Percentiles rank a stretch among this genome's conserved stretches.
These are phyloP conservation scores for Lagodon rhomboides DNA, from an alignment of 2,797 vertebrate species.

Conservation along the genomic window DNA sequence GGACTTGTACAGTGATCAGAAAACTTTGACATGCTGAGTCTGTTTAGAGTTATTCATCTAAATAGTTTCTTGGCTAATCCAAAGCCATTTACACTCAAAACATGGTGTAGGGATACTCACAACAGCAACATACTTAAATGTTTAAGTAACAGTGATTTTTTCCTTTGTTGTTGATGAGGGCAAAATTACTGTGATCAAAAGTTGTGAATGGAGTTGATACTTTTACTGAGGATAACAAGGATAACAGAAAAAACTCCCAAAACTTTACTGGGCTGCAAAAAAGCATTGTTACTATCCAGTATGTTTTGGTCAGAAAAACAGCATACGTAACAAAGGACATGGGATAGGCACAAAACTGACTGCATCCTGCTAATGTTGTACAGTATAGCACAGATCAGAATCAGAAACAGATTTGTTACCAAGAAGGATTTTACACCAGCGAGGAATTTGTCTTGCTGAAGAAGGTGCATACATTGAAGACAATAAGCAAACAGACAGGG, in stretches of 20 bases:
- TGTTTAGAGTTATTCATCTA: slow-evolving; percentile 11
- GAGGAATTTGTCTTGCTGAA: no score
- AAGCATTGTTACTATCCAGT: no score
- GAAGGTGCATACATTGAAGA: no score
- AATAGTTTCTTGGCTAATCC: slow-evolving; percentile 43
- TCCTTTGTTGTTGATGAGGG: not conserved
- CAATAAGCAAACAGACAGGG: no score
- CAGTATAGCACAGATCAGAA: not conserved
- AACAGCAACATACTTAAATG: not conserved
- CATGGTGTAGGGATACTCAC: slow-evolving; percentile 18
- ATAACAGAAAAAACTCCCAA: not conserved
- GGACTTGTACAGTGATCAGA: not conserved
- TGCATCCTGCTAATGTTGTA: not conserved
- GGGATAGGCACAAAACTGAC: not conserved
- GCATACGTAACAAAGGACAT: not conserved
- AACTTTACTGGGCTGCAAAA: no score
- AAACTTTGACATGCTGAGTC: not conserved
- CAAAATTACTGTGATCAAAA: not conserved
- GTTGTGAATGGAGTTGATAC: not conserved
- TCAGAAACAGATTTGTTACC: no score
- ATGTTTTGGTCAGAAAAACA: not conserved
- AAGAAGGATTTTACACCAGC: no score
- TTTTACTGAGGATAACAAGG: not conserved
- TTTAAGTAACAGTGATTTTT: slow-evolving; percentile 14
- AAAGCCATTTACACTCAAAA: slow-evolving; percentile 56